phyloP scores from a whole-genome alignment of 2,888 invertebrate genomes.

The Aspidapion aeneum region DNA sequence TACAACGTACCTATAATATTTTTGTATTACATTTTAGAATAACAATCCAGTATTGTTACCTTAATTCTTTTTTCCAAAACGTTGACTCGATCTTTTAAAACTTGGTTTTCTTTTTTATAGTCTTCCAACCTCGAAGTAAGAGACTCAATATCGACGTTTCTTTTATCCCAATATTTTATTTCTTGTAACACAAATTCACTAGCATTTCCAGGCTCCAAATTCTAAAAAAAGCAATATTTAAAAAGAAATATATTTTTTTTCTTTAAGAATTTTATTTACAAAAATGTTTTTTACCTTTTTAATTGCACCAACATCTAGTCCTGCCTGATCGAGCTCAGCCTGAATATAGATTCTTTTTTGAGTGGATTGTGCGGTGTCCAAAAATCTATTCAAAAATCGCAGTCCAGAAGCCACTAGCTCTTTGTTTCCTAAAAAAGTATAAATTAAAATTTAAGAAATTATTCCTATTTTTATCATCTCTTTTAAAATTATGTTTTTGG shows the following conservation, averaged over 20 bases:
- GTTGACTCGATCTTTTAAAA: constrained; percentile 63
- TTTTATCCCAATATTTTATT: constrained; percentile 72
- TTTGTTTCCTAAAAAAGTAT: constrained; percentile 45
- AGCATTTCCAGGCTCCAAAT: constrained; percentile 60
- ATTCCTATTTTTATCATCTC: too few species aligned
- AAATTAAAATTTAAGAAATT: too few species aligned
- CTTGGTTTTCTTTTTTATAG: constrained; percentile 64
- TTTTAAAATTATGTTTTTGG: too few species aligned
- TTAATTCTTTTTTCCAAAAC: constrained; percentile 69
- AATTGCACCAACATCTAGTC: constrained; percentile 62
- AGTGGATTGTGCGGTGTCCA: constrained; percentile 70
- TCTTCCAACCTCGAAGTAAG: constrained; percentile 67
- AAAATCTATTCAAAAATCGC: constrained; percentile 78
- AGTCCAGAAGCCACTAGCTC: constrained; percentile 78
- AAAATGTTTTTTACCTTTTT: constrained; percentile 60
- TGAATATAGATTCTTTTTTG: constrained; percentile 81
- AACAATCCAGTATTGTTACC: too few species aligned
- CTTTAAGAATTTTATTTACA: too few species aligned
- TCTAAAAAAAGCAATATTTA: constrained; percentile 52
- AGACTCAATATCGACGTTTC: constrained; percentile 76
- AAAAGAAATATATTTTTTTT: too few species aligned
- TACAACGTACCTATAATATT: too few species aligned
- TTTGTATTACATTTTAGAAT: too few species aligned
- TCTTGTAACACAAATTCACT: constrained; percentile 64
- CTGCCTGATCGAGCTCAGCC: constrained; percentile 80